Evolutionary conservation across 2,797 vertebrate genomes (phyloP).

Genomic region (Microctenopoma steveboyesi): DNA sequence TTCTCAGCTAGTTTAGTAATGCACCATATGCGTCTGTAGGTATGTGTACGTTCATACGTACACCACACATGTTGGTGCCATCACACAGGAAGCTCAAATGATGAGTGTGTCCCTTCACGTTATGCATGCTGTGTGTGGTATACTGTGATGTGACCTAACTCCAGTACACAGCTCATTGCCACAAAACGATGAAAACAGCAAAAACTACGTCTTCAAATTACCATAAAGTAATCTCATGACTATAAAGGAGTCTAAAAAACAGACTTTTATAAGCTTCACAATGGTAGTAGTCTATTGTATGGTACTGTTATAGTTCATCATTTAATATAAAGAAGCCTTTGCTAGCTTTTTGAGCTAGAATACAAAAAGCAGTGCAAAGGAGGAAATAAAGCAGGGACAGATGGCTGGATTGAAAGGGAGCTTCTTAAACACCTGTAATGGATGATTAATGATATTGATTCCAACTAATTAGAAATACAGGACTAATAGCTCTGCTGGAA

Average conservation of each 20-base stretch:
- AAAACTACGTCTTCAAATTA: slow-evolving; percentile 10
- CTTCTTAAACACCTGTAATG: slow-evolving; percentile 62
- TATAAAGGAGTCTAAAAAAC: slow-evolving; percentile 7
- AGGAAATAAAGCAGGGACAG: slow-evolving; percentile 19
- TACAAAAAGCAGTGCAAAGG: slow-evolving; percentile 1
- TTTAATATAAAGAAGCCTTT: background rate
- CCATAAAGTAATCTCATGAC: background rate
- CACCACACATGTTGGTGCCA: slow-evolving; percentile 22
- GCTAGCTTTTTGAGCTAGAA: slow-evolving; percentile 2
- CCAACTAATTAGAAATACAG: slow-evolving; percentile 63
- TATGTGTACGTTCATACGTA: slow-evolving; percentile 7
- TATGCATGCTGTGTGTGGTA: slow-evolving; percentile 16
- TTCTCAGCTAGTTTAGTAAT: slow-evolving; percentile 59
- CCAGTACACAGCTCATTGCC: background rate
- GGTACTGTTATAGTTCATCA: background rate
- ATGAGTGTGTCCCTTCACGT: background rate
- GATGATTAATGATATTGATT: slow-evolving; percentile 73
- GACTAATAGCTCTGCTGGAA: slow-evolving; percentile 57
- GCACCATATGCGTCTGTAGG: slow-evolving; percentile 21
- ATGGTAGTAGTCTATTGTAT: background rate
- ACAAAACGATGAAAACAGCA: slow-evolving; percentile 10
- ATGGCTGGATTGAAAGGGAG: slow-evolving; percentile 50
- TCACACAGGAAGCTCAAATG: slow-evolving; percentile 29
- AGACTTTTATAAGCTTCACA: background rate
- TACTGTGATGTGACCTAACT: background rate